Conservation (phyloP, 2,888 invertebrate species). For the Andrena hattorfiana region DNA sequence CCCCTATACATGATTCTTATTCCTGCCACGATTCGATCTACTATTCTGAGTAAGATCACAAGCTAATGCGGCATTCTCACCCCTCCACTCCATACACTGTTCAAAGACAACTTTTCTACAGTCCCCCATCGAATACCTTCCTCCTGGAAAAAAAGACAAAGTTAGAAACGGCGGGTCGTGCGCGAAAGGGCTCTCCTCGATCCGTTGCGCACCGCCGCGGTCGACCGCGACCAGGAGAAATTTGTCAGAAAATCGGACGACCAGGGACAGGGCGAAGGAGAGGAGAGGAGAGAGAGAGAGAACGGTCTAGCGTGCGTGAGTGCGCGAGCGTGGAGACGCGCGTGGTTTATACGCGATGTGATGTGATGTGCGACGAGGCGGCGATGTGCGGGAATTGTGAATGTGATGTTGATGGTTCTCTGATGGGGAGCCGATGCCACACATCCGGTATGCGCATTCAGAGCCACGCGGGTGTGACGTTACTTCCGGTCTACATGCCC, state of each 20-base stretch:
- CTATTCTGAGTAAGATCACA: not conserved
- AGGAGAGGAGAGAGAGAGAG: not conserved
- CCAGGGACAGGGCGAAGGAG: slow-evolving; percentile 3
- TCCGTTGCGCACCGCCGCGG: slow-evolving; percentile 49
- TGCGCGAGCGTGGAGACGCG: slow-evolving; percentile 42
- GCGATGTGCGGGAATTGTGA: slow-evolving; percentile 81
- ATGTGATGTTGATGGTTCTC: slow-evolving; percentile 84
- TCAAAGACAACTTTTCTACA: too few relatives aligned
- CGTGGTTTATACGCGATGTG: slow-evolving; percentile 64
- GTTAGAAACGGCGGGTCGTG: not conserved
- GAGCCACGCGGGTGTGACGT: slow-evolving; percentile 85
- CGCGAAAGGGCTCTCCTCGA: slow-evolving; percentile 21
- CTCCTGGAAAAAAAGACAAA: not conserved
- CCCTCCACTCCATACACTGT: too few relatives aligned
- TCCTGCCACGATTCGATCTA: not conserved
- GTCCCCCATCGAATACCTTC: too few relatives aligned
- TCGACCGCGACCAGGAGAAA: slow-evolving; percentile 47
- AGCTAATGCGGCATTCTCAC: too few relatives aligned
- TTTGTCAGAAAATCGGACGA: slow-evolving; percentile 50
- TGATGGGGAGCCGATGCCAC: slow-evolving; percentile 85
- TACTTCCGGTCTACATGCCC: slow-evolving; percentile 85
- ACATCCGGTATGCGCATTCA: slow-evolving; percentile 85
- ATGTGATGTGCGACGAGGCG: slow-evolving; percentile 79
- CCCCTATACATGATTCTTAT: not conserved
- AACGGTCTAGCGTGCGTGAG: slow-evolving; percentile 22